phyloP scores from a whole-genome alignment of 2,888 invertebrate genomes.

The Sphaerophoria rueppellii region DNA sequence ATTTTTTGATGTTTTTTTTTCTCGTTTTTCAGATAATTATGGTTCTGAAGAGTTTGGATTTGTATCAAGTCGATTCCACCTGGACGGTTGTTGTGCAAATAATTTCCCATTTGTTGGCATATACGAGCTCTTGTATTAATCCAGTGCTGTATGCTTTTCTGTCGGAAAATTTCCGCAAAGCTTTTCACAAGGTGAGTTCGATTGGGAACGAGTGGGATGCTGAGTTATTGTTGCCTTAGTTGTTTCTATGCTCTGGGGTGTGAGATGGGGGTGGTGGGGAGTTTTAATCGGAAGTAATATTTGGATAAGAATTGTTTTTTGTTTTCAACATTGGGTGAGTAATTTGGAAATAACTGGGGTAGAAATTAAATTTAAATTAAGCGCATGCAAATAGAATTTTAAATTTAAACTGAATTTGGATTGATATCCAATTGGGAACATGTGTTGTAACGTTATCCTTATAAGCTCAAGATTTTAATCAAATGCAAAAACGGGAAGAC shows the following conservation, averaged over 20 bases:
- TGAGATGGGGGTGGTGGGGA: slow-evolving; percentile 80
- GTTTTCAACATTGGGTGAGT: background rate
- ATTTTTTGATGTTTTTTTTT: slow-evolving; percentile 36
- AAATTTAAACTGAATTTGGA: too few relatives aligned
- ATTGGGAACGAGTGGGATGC: slow-evolving; percentile 76
- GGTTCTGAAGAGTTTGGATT: slow-evolving; percentile 87
- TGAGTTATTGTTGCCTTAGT: background rate
- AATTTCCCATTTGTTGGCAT: slow-evolving; percentile 90
- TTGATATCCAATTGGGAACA: too few relatives aligned
- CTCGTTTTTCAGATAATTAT: slow-evolving; percentile 86
- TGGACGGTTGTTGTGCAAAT: slow-evolving; percentile 88
- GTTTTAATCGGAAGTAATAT: background rate
- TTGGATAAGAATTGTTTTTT: slow-evolving; percentile 32
- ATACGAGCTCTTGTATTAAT: slow-evolving; percentile 97
- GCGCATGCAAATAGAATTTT: slow-evolving; percentile 39
- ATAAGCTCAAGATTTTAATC: too few relatives aligned
- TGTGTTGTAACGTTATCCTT: too few relatives aligned
- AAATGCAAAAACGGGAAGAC: too few relatives aligned
- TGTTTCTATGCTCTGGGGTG: background rate
- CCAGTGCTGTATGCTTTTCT: slow-evolving; percentile 97
- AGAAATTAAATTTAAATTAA: slow-evolving; percentile 41
- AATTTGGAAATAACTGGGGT: slow-evolving; percentile 14
- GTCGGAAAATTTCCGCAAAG: slow-evolving; percentile 96
- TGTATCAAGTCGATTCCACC: slow-evolving; percentile 82
- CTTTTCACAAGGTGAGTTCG: slow-evolving; percentile 86